Evolutionary conservation across 2,113 vertebrate species (phyloP).

Genomic region (Rana temporaria): DNA sequence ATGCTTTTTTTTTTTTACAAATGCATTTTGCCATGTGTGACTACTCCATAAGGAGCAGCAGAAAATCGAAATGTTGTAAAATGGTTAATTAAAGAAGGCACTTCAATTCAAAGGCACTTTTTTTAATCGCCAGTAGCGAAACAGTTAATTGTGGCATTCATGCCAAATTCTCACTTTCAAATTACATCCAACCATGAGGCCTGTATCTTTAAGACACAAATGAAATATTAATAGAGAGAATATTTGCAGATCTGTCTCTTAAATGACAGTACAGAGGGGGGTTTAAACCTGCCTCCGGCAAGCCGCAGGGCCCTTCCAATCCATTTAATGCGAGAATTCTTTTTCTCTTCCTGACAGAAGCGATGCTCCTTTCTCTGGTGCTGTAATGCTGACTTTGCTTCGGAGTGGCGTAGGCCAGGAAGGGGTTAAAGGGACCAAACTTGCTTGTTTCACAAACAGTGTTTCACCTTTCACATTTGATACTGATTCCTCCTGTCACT

Average conservation of each 20-base stretch:
- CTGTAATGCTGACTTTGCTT: conserved; percentile 26
- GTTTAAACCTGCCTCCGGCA: conserved; percentile 50
- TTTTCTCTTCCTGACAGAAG: conserved; percentile 52
- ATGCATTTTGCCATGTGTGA: too few species aligned
- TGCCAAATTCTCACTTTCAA: conserved; percentile 6
- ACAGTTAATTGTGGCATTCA: background rate
- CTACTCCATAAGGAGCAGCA: too few species aligned
- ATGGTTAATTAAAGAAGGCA: too few species aligned
- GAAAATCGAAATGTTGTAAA: too few species aligned
- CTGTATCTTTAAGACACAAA: conserved; percentile 55
- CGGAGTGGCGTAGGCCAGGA: background rate
- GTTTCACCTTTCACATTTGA: conserved; percentile 31
- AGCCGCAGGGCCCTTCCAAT: conserved; percentile 57
- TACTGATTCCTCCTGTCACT: conserved; percentile 27
- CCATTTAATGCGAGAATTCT: conserved; percentile 56
- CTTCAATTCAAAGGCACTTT: too few species aligned
- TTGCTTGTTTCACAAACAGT: conserved; percentile 14
- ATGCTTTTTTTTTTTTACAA: too few species aligned
- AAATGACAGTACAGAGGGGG: conserved; percentile 58
- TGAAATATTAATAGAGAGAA: conserved; percentile 57
- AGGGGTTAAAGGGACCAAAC: background rate
- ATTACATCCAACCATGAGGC: conserved; percentile 8
- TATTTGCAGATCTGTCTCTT: conserved; percentile 59
- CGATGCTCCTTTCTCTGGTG: conserved; percentile 44
- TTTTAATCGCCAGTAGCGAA: background rate